Base-by-base conservation (phyloP, 37 sponge, comb jelly and placozoan genomes). In the Aphrocallistes beatrix region DNA sequence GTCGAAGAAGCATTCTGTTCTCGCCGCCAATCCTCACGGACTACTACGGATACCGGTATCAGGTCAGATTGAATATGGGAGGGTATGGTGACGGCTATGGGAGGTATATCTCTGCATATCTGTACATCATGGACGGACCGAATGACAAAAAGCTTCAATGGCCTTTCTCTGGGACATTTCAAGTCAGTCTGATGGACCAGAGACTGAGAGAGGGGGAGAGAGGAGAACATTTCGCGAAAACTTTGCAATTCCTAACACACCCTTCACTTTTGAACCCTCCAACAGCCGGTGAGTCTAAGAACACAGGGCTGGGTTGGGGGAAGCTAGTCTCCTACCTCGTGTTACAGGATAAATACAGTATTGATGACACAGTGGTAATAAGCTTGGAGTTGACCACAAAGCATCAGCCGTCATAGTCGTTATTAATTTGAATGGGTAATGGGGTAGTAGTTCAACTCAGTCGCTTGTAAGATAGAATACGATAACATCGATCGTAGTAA, bases 31-130 rank as follows among this genome's bases (percentile, higher is more conserved):
- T 60, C n/a, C 75, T 60, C 6, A 60, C 75, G 8, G 75, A 60
- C 34, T 60, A 60, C 75, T 60, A 60, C 75, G 75, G 75, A 13
- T 60, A 60, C 75, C 10, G 75, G 21, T 60, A 60, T 13, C 75
- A 60, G 34, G 75, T 60, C 10, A 19, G 75, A 28, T 6, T 60
- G 25, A 60, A 60, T 60, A 60, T 60, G 75, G 75, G 75, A 25
- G 75, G 75, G 34, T 60, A 60, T 28, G 75, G 75, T 19, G 75
- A 60, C 34, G 75, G 75, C 10, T 60, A 60, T 60, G 75, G 75
- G 8, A 19, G 75, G 75, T 60, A 32, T 60, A 60, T 60, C n/a
- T 60, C 75, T 19, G 75, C 75, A 60, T 60, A 60, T 60, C 34
- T 60, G 17, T 60, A 60, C 75, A 19, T 60, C 75, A 60, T 60